Evolutionary conservation across 2,888 invertebrate genomes (phyloP), one percentile per base, ranked within the genome.

Genomic region (Pammene fasciana): DNA sequence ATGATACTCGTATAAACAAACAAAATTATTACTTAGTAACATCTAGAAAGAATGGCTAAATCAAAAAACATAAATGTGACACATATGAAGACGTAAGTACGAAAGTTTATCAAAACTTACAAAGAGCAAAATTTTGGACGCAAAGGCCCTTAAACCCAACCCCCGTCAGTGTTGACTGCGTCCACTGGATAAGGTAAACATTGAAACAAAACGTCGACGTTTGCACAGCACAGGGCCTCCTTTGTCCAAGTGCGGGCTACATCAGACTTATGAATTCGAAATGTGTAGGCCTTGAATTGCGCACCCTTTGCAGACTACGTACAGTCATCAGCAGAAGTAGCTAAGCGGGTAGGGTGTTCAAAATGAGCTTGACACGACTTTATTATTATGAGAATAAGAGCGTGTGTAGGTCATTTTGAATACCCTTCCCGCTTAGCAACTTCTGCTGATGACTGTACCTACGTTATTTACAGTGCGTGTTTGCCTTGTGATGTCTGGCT

Each of bases 141-240:
- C 68, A 74, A 76, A 71, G 68, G 66, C 41, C 65, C 67, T 72
- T 68, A 71, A 70, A 55, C 71, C 74, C 74, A 71, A 76, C 72
- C 67, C 68, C 11, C 60, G 67, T 68, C 68, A 73, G 73, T 70
- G 73, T 75, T 76, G 77, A 76, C 74, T 73, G 72, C 71, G 79
- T 77, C 77, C 77, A 77, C 78, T 78, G 76, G 75, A 79, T 79
- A 81, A 86, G 82, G 81, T 83, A 87, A 87, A 87, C 84, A 86
- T 87, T 86, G 86, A 86, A 80, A 81, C 81, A 76, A 78, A 83
- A 83, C 85, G 82, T 80, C 79, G 82, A 74, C 85, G 86, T 87
- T 87, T 87, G 85, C 74, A 82, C 78, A 82, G 79, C 77, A 74
- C 75, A 65, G 65, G 73, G 77, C 73, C 75, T 75, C 83, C 84